A percentile compares a stretch with the other conserved stretches of the same genome.
Conservation (phyloP, 2,113 vertebrate species). For the Vanacampus margaritifer region DNA sequence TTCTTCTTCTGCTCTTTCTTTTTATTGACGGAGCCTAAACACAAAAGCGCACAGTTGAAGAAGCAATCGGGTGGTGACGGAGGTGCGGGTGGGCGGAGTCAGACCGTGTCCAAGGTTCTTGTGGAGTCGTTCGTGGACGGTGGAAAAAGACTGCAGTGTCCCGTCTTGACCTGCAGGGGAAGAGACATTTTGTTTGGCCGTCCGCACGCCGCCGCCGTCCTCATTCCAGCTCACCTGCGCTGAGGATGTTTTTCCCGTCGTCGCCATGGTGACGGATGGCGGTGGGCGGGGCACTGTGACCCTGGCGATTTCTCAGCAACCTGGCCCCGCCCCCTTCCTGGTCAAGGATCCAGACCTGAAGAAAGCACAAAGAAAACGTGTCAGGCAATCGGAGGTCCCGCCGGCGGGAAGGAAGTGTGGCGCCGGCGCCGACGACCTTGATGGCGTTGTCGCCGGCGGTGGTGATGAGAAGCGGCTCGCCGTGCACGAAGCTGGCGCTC, state of each 20-base stretch:
- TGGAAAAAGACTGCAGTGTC: slow-evolving; percentile 91
- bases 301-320: slow-evolving; percentile 81
- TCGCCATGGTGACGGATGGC: slow-evolving; percentile 85
- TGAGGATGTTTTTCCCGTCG: slow-evolving; percentile 89
- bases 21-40: slow-evolving; percentile 90
- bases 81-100: background rate
- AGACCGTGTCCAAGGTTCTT: slow-evolving; percentile 91
- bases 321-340: slow-evolving; percentile 83
- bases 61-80: background rate
- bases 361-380: background rate
- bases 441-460: slow-evolving; percentile 92
- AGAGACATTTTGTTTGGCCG: background rate
- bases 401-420: slow-evolving; percentile 65
- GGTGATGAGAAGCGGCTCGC: slow-evolving; percentile 88
- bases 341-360: slow-evolving; percentile 96
- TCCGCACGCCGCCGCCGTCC: slow-evolving; percentile 18
- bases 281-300: slow-evolving; percentile 88
- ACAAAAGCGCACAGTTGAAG: slow-evolving; percentile 52
- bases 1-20: slow-evolving; percentile 91
- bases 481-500: slow-evolving; percentile 86
- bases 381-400: slow-evolving; percentile 27
- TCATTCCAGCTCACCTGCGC: slow-evolving; percentile 75
- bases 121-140: slow-evolving; percentile 90
- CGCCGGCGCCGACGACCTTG: slow-evolving; percentile 74
- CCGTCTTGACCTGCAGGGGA: slow-evolving; percentile 86